Evolutionary conservation across 2,888 invertebrate species (phyloP), one percentile per base, ranked within the genome.

Genomic region (Drosophila pullipes): DNA sequence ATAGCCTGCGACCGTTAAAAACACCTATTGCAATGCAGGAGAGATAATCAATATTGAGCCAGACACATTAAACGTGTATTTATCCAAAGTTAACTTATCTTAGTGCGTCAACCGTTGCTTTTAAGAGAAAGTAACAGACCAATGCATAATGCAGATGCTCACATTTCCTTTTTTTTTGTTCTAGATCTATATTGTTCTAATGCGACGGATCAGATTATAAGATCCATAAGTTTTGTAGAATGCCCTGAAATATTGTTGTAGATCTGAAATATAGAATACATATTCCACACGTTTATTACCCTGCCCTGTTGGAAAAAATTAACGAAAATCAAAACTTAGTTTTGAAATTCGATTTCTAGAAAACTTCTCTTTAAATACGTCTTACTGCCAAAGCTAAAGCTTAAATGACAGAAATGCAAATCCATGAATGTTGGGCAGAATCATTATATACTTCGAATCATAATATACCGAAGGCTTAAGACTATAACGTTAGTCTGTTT

Each of bases 41-140:
- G 25, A 25, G 47, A 47, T 47, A 47, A 47, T 47, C 47, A 47
- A 47, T 47, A 47, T 47, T 47, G 47, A 25, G 47, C 47, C 47
- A 47, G 25, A 47, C 47, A 25, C 47, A 47, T 47, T 25, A 25
- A 47, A 9, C 47, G 47, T 25, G 47, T 16, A 25, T 47, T 13
- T 47, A 13, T 13, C 22, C 22, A 22, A 47, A 22, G 44, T 47
- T 13, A 47, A 22, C 47, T 13, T 22, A 13, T 7, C 13, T 47
- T 7, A 22, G 47, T 13, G 47, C 22, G 22, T 47, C 47, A 47
- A 47, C 7, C 13, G 44, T 44, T 3, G 6, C 44, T 22, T 22
- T 3, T 22, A 22, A 22, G 47, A 22, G 22, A 22, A 47, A 13
- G 47, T 13, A 13, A 13, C 22, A 22, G 7, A 22, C 47, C 7